Evolutionary conservation across 2,797 vertebrate species (phyloP), one percentile per base, ranked within the genome.

Genomic region (Characodon lateralis): DNA sequence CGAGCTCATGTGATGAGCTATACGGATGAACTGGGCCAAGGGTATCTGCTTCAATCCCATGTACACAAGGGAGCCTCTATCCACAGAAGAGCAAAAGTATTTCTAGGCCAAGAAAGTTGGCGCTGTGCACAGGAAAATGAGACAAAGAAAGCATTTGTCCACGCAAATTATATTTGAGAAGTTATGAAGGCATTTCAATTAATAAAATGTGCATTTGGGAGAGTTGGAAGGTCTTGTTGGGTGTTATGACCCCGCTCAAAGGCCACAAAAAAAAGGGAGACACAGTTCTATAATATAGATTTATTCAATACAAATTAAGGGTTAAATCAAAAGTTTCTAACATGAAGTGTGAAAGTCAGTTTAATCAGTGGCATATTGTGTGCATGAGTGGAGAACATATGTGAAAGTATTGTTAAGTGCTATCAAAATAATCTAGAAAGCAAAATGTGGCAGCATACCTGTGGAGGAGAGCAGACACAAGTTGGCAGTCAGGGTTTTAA

Each of bases 11-110:
- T 79, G 84, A 88, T 77, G 84, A 90, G 90, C 83, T 66, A 77
- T 61, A 75, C 63, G 2, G 81, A 77, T 87, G 88, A 93, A 92
- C 79, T 89, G 91, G 89, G 91, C 89, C 90, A 92, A 92, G 89
- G 88, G 82, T 91, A 91, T 88, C 79, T 82, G 81, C 89, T 81
- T 7, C 79, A 81, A 68, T 76, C 77, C 22, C 12, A 56, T 56
- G 74, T 48, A 83, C 89, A 91, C 90, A 86, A 84, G 88, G 88
- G 89, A 90, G 74, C 31, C 69, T 80, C 87, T 84, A 88, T 84
- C 66, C 93, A 82, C 85, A 63, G 76, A 82, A 85, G 86, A 84
- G 83, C 66, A 56, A 58, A 69, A 66, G 76, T 0, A 71, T 84
- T 89, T 92, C 83, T 86, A 90, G 91, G 89, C 80, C 91, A 87